Percentiles rank a stretch among this genome's conserved stretches.
Evolutionary conservation across 2,113 vertebrate species (phyloP).

Genomic region (Dendrocopos noguchii): DNA sequence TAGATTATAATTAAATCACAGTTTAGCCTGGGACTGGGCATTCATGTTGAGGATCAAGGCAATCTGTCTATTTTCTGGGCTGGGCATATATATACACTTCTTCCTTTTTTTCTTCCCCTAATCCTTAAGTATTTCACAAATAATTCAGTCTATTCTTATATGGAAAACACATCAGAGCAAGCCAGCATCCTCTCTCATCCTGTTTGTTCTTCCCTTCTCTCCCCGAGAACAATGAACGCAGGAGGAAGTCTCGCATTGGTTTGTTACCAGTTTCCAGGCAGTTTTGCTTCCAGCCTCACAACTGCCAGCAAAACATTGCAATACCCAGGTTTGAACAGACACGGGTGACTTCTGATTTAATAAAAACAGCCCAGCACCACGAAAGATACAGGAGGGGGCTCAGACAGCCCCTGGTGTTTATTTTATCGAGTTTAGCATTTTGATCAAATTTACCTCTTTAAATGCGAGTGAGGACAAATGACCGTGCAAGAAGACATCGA

Average conservation of each 20-base stretch:
- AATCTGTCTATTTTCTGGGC: not conserved
- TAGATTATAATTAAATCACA: not conserved
- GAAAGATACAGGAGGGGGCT: not conserved
- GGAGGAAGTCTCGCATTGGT: conserved; percentile 54
- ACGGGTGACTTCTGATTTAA: not conserved
- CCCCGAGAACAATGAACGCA: conserved; percentile 24
- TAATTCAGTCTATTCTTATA: not conserved
- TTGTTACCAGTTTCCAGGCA: conserved; percentile 60
- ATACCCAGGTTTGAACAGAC: not conserved
- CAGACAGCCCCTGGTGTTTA: not conserved
- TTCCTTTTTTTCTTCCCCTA: not conserved
- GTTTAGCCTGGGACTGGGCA: not conserved
- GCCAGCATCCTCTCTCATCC: not conserved
- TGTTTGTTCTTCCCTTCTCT: conserved; percentile 1
- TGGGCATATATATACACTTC: not conserved
- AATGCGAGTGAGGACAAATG: not conserved
- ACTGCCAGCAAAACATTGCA: not conserved
- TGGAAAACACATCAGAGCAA: not conserved
- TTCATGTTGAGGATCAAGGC: not conserved
- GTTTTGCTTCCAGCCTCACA: conserved; percentile 49
- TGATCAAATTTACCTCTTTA: not conserved
- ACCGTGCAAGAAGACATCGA: rapidly evolving
- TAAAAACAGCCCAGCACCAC: not conserved
- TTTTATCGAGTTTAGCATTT: not conserved
- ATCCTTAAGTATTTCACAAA: not conserved